A percentile compares a stretch with the other conserved stretches of the same genome.
Conservation (phyloP, 1,140 invertebrate species). For the Drosophila busckii region DNA sequence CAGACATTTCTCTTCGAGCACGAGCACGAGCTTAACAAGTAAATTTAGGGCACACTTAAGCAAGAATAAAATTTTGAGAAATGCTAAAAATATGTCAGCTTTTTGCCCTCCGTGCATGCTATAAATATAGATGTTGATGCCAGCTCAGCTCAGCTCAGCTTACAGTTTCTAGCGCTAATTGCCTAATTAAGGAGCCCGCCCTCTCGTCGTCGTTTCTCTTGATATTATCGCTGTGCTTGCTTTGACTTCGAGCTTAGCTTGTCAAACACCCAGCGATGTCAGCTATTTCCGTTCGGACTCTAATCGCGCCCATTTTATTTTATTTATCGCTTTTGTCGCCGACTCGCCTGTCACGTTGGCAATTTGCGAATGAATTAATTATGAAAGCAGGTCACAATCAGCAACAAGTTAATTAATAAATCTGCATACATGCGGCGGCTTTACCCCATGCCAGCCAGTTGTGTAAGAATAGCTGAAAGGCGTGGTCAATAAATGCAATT, state of each 20-base stretch:
- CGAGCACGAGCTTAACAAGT: neutral
- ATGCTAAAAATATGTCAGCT: no score
- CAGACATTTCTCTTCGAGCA: slow-evolving; percentile 20
- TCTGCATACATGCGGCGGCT: neutral
- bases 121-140: no score
- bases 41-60: no score
- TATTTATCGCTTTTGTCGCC: slow-evolving; percentile 53
- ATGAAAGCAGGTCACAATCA: slow-evolving; percentile 38
- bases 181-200: slow-evolving; percentile 14
- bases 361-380: slow-evolving; percentile 54
- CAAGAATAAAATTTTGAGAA: no score
- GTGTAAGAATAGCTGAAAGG: no score
- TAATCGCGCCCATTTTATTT: slow-evolving; percentile 41
- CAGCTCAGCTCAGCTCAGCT: neutral
- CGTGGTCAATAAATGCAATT: slow-evolving; percentile 4
- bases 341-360: slow-evolving; percentile 35
- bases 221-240: no score
- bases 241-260: neutral
- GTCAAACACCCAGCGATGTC: slow-evolving; percentile 18
- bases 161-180: slow-evolving; percentile 14
- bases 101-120: no score
- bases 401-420: slow-evolving; percentile 49
- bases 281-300: slow-evolving; percentile 32
- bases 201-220: slow-evolving; percentile 1
- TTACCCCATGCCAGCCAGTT: no score